Evolutionary conservation across 2,113 vertebrate genomes (phyloP).

Genomic region (Ivindomyrus marchei): DNA sequence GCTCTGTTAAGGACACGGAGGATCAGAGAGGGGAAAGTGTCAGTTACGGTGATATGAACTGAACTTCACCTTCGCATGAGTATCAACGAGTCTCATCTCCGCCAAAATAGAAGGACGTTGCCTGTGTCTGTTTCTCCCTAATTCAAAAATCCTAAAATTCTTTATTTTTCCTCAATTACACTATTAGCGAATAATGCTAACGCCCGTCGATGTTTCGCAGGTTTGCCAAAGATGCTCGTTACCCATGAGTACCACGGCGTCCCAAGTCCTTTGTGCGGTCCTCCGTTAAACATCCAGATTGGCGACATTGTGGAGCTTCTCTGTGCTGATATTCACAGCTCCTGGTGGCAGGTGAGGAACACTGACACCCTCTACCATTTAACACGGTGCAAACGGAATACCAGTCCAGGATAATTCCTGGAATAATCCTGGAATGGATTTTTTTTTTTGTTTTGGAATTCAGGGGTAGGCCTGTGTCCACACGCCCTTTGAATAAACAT

Average conservation of each 20-base stretch:
- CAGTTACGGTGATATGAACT: neutral
- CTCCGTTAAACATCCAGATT: conserved; percentile 69
- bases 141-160: neutral
- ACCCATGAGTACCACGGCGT: conserved; percentile 76
- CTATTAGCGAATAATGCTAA: neutral
- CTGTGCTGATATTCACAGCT: conserved; percentile 76
- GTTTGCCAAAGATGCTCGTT: conserved; percentile 85
- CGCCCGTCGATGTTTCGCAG: conserved; percentile 41
- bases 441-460: neutral
- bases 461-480: neutral
- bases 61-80: neutral
- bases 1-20: neutral
- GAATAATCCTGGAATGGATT: neutral
- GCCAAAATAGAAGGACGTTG: neutral
- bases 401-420: neutral
- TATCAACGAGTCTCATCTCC: neutral
- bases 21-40: neutral
- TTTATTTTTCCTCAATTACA: neutral
- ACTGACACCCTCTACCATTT: neutral
- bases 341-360: conserved; percentile 84
- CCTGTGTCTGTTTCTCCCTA: neutral
- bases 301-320: conserved; percentile 85
- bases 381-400: neutral
- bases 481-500: neutral
- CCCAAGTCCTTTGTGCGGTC: conserved; percentile 68